Conservation (phyloP, 2,888 invertebrate species). For the Synergus laeviventris region DNA sequence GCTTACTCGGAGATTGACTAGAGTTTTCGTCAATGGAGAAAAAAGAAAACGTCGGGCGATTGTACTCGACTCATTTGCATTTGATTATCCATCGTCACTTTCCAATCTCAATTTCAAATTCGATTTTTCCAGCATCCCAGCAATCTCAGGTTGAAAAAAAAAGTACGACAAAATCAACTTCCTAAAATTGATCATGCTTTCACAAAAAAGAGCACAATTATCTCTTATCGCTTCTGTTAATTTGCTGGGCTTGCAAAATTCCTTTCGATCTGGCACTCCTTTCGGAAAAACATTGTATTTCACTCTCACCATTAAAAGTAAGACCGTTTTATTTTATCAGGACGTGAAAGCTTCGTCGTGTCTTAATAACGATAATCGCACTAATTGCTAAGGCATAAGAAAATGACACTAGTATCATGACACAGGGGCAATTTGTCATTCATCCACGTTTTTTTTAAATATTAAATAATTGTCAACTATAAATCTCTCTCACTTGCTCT, state of each 20-base stretch:
- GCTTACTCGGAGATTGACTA: constrained; percentile 36
- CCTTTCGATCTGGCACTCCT: constrained; percentile 37
- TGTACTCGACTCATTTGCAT: constrained; percentile 21
- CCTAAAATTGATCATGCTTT: constrained; percentile 5
- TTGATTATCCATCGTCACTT: not conserved
- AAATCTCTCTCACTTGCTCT: constrained; percentile 35
- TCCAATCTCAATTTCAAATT: not conserved
- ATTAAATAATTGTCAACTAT: constrained; percentile 41
- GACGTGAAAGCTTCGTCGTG: constrained; percentile 6
- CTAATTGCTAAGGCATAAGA: constrained; percentile 48
- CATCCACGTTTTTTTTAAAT: constrained; percentile 39
- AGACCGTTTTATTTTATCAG: constrained; percentile 3
- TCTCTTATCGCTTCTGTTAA: not conserved
- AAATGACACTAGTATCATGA: constrained; percentile 60
- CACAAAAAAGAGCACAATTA: constrained; percentile 30
- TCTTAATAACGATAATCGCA: constrained; percentile 8
- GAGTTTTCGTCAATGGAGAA: constrained; percentile 25
- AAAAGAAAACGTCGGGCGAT: constrained; percentile 32
- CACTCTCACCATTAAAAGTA: not conserved
- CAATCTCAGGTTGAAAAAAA: constrained; percentile 13
- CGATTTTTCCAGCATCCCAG: constrained; percentile 24
- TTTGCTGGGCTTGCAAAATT: constrained; percentile 17
- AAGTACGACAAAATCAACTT: not conserved
- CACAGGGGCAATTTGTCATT: constrained; percentile 40
- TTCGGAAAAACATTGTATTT: constrained; percentile 13